Evolutionary conservation across 1,140 invertebrate species (phyloP), one percentile per base, ranked within the genome.

Genomic region (Whitmania pigra): DNA sequence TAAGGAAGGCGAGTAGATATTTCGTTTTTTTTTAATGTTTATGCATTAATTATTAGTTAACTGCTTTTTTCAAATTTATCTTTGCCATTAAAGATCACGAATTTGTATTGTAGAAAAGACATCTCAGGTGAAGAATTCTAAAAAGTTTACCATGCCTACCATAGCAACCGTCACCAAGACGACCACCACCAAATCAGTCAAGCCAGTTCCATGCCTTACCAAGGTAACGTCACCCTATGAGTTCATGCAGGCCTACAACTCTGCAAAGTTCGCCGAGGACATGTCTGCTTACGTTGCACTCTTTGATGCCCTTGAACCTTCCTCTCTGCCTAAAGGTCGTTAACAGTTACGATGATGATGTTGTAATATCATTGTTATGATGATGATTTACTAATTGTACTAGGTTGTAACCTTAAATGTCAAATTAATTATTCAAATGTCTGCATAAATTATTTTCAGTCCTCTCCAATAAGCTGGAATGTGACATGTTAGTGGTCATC

Each of bases 241-340:
- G 29, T 63, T 63, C 57, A 63, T 63, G 57, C 57, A 63, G 29
- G 22, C 57, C 4, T 63, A 25, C 57, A 63, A 63, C 29, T 22
- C 57, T 31, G 29, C 29, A 4, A 63, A 31, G 57, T 22, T 63
- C 29, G 22, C 9, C 11, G 57, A 31, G 2, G 57, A 63, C 22
- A 22, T 63, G 57, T 22, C 22, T 20, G 57, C 57, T 25, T 31
- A 25, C 57, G 29, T 63, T 3, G 57, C 7, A 18, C 57, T 63
- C 22, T 31, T 63, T 7, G 57, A 63, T 13, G 29, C 22, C 29
- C 22, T 63, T 13, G 22, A 63, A 31, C 57, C 57, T 22, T 63
- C 57, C 22, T 31, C 22, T 63, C 15, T 63, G 29, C 22, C 22
- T 22, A 63, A 31, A 63, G 57, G 57, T 63, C 20, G 9, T 57